Conservation (phyloP, 2,797 vertebrate species). For the Synanceia verrucosa region DNA sequence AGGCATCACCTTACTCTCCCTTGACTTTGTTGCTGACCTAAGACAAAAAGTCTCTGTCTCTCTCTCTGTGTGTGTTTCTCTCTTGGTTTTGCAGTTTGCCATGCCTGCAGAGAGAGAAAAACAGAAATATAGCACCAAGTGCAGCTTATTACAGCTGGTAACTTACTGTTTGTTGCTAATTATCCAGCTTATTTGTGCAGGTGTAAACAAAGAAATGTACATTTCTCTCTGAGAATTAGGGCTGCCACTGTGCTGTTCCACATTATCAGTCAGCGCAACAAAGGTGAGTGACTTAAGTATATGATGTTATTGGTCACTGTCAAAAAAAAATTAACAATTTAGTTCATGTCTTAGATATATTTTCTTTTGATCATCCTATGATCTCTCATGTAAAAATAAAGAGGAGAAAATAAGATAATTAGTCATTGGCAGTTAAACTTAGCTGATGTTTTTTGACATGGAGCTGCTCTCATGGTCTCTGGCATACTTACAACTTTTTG, state of each 20-base stretch:
- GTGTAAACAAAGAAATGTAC: slow-evolving; percentile 19
- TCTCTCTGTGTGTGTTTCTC: no score
- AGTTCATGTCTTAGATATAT: neutral
- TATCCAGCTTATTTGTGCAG: slow-evolving; percentile 25
- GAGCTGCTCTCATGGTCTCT: neutral
- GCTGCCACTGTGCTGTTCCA: neutral
- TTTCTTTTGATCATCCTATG: neutral
- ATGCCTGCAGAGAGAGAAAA: slow-evolving; percentile 17
- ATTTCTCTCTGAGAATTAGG: slow-evolving; percentile 6
- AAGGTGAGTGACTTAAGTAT: neutral
- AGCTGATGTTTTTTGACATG: neutral
- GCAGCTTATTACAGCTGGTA: slow-evolving; percentile 31
- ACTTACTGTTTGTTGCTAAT: slow-evolving; percentile 28
- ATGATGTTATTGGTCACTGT: neutral
- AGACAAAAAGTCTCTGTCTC: slow-evolving; percentile 24
- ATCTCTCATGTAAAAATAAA: neutral
- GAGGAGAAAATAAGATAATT: neutral
- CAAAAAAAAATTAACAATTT: neutral
- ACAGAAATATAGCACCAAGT: slow-evolving; percentile 33
- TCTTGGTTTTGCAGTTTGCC: neutral
- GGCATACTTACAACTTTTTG: neutral
- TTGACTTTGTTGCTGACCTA: slow-evolving; percentile 40
- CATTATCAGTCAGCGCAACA: neutral
- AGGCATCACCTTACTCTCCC: slow-evolving; percentile 20
- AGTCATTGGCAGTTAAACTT: neutral